Evolutionary conservation across 2,113 vertebrate species (phyloP).

Genomic region (Gallinago media): DNA sequence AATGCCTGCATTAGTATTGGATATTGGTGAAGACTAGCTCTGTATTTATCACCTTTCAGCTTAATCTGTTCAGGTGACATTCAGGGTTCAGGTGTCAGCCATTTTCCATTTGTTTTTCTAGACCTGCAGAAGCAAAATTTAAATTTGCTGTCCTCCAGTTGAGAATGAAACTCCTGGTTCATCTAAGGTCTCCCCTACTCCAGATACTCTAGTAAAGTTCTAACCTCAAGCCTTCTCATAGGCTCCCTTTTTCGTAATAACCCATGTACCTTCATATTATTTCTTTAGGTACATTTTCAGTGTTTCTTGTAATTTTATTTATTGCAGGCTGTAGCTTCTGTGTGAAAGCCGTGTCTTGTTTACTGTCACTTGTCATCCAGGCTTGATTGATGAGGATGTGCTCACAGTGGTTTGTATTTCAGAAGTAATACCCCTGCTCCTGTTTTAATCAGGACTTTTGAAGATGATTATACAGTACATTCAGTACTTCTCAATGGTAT

Average conservation of each 20-base stretch:
- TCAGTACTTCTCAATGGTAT: neutral
- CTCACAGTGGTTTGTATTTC: neutral
- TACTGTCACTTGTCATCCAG: neutral
- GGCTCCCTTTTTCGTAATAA: neutral
- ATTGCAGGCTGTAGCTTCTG: neutral
- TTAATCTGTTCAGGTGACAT: neutral
- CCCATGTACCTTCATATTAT: neutral
- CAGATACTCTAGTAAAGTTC: neutral
- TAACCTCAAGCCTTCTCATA: neutral
- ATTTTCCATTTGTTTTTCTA: neutral
- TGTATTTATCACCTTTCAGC: neutral
- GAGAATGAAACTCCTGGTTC: neutral
- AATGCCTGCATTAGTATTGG: neutral
- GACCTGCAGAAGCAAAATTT: neutral
- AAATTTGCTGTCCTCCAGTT: neutral
- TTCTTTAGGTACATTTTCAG: neutral
- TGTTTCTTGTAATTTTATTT: neutral
- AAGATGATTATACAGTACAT: neutral
- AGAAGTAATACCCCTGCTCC: neutral
- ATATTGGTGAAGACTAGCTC: neutral
- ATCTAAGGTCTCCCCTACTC: neutral
- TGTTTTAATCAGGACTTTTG: neutral
- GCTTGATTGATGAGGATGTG: neutral
- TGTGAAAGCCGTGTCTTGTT: neutral
- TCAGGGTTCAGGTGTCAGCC: neutral